Percentiles rank a stretch among this genome's conserved stretches.
These are phyloP conservation scores for Hetaerina americana DNA, from an alignment of 1,140 invertebrate species.

Conservation along the genomic window DNA sequence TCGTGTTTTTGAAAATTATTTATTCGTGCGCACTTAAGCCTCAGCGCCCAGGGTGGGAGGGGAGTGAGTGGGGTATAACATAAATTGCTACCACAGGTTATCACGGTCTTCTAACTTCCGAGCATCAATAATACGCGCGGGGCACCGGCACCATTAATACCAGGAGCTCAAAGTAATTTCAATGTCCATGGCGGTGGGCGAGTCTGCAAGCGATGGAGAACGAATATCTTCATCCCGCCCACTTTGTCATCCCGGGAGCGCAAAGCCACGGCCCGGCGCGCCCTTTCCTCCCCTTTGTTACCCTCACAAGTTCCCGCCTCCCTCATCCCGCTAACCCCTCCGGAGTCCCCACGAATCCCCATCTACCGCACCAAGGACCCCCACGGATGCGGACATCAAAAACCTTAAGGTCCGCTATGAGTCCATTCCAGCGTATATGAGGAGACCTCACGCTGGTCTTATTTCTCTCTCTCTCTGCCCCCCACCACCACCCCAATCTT, in stretches of 20 bases:
- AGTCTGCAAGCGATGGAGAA: neutral
- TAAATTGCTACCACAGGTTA: neutral
- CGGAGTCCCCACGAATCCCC: neutral
- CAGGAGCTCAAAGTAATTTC: neutral
- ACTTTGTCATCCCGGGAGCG: neutral
- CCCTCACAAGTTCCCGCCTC: neutral
- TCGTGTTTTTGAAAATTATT: neutral
- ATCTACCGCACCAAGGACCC: neutral
- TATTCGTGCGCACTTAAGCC: neutral
- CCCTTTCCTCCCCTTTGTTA: neutral
- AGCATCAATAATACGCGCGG: neutral
- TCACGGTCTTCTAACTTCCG: neutral
- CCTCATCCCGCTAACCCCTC: neutral
- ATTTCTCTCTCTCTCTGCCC: neutral
- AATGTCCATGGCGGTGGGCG: neutral
- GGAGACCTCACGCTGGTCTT: neutral
- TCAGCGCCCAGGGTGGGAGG: neutral
- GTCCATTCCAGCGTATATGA: neutral
- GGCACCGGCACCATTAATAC: neutral
- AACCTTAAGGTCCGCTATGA: neutral
- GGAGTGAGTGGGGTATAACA: neutral
- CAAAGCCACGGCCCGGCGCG: neutral
- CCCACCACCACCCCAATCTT: neutral
- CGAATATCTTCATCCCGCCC: neutral
- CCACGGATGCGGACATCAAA: neutral